Evolutionary conservation across 2,797 vertebrate species (phyloP).

Genomic region (Carapus acus): DNA sequence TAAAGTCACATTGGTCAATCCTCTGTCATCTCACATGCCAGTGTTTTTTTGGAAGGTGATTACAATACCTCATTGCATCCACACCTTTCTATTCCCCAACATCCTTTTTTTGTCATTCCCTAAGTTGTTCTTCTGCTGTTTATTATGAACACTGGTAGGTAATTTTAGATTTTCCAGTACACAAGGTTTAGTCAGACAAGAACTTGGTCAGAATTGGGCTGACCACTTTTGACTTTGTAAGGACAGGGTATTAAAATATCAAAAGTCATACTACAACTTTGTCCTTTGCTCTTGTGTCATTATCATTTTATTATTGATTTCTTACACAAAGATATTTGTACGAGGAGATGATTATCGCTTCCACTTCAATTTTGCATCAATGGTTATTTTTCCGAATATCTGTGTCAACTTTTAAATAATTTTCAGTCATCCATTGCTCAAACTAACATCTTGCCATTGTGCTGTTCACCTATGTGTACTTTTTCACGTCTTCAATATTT

Average conservation of each 20-base stretch:
- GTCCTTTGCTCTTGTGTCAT: too few species aligned
- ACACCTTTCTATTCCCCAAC: too few species aligned
- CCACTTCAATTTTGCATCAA: not conserved
- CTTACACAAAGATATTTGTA: not conserved
- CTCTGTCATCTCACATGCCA: too few species aligned
- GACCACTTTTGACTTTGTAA: slow-evolving; percentile 31
- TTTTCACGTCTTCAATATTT: slow-evolving; percentile 61
- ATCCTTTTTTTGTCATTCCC: too few species aligned
- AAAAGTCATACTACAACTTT: slow-evolving; percentile 8
- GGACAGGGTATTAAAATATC: slow-evolving; percentile 29
- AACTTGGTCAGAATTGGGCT: slow-evolving; percentile 17
- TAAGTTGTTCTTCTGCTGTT: too few species aligned
- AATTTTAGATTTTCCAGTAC: too few species aligned
- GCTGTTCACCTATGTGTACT: slow-evolving; percentile 39
- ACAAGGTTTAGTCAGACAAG: slow-evolving; percentile 19
- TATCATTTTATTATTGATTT: too few species aligned
- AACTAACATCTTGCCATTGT: slow-evolving; percentile 10
- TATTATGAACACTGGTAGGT: too few species aligned
- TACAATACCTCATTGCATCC: too few species aligned
- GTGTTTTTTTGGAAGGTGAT: too few species aligned
- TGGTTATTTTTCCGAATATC: not conserved
- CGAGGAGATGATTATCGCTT: too few species aligned
- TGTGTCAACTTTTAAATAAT: not conserved
- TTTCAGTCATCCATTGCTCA: not conserved
- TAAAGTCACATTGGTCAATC: too few species aligned